Evolutionary conservation across 2,797 vertebrate genomes (phyloP), one percentile per base, ranked within the genome.

Genomic region (Amblyopsis hoosieri): DNA sequence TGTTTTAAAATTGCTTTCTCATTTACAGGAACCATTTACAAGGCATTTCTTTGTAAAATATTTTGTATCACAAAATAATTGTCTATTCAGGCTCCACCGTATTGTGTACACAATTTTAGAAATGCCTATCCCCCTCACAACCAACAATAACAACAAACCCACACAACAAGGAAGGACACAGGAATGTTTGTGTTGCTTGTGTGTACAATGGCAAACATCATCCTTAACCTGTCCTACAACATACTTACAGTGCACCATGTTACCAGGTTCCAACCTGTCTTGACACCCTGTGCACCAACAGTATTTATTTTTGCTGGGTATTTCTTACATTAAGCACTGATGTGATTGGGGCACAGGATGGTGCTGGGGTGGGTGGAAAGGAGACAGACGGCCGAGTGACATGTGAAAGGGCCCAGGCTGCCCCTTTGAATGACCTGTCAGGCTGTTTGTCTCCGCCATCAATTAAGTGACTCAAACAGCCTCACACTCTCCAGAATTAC

Each of bases 371-470:
- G 79, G 72, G 56, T 67, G 80, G 64, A 29, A 76, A 75, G 55
- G 45, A 73, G 54, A 60, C 83, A 80, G 82, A 82, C 78, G 69
- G 78, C 74, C 65, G 56, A 54, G 78, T 78, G 84, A 83, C 84
- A 82, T 79, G 79, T 84, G 72, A 87, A 90, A 88, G 82, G 82
- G 71, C 69, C 67, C 75, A 2, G 53, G 53, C 65, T 61, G 67
- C 69, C 69, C 65, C 69, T 19, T 85, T 80, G 74, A 84, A 85
- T 83, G 71, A 71, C 72, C 76, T 80, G 84, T 83, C 89, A 81
- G 72, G 15, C 72, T 85, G 78, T 88, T 89, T 90, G 84, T 85
- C 72, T 85, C 71, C 54, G 46, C 71, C 80, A 77, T 90, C 82
- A 87, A 89, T 88, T 86, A 89, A 63, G 67, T 62, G 53, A 52